Evolutionary conservation across 2,797 vertebrate species (phyloP), one percentile per base, ranked within the genome.

Genomic region (Fratercula arctica): DNA sequence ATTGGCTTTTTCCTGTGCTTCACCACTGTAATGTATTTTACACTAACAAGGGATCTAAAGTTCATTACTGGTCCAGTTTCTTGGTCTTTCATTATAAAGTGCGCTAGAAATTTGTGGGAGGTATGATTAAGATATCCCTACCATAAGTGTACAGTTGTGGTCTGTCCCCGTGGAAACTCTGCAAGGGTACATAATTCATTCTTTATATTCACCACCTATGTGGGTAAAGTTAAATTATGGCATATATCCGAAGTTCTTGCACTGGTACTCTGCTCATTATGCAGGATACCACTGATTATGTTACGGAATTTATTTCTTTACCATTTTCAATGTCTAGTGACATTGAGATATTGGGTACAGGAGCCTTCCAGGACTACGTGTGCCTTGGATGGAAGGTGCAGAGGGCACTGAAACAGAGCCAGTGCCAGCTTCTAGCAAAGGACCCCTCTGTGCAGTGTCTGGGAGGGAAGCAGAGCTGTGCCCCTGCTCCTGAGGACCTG

Each of bases 101-200:
- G 1, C 23, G 25, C 18, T 26, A 80, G 74, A 91, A 85, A 77
- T 70, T 20, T 60, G 16, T 78, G 61, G 37, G 41, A 81, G 7
- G 25, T 75, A 20, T 77, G 48, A 10, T 76, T 43, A 56, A 60
- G 10, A 13, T 64, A 33, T 23, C 18, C 25, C 56, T 82, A 39
- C 45, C 7, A 1, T 24, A 64, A 78, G 5, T 9, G 13, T 18
- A 23, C 9, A 51, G 3, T 16, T 0, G 0, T 50, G 41, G 29
- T 37, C 29, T 11, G 59, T 20, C 39, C 50, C 56, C 31, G n/a
- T 60, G 48, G 69, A 64, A 89, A 11, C 14, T 35, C 3, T 13
- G 23, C 11, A 28, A 43, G 31, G 31, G 10, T 59, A 26, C 3
- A 1, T 54, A 79, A 54, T 18, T 57, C 45, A 37, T 63, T 80